Percentiles rank a stretch among this genome's conserved stretches.
Conservation (phyloP, 2,113 vertebrate genomes). For the Eretmodus cyanostictus region DNA sequence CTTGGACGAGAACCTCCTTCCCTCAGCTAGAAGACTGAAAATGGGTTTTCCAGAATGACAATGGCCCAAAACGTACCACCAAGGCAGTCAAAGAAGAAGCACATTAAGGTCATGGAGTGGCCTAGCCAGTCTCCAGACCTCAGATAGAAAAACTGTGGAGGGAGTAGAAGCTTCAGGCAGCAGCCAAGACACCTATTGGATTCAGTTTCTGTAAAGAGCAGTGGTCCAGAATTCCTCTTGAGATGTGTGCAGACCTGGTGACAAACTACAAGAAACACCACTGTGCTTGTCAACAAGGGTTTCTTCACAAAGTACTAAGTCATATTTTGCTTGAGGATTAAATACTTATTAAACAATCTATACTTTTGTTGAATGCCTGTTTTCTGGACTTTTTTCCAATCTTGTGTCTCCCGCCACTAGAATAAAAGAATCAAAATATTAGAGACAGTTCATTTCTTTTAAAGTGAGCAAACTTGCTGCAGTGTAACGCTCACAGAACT, state of each 20-base stretch:
- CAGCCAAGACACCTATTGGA: background rate
- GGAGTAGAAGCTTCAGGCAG: background rate
- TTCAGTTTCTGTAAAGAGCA: background rate
- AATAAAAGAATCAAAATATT: background rate
- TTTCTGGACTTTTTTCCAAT: background rate
- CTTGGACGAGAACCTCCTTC: background rate
- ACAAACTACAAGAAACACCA: fast-evolving
- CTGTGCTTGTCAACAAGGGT: background rate
- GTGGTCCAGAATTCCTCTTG: background rate
- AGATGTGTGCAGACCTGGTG: background rate
- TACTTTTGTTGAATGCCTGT: fast-evolving
- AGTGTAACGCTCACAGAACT: background rate
- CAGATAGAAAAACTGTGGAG: fast-evolving
- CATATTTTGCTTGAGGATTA: background rate
- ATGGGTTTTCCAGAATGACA: fast-evolving
- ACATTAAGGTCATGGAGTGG: background rate
- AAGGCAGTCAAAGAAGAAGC: background rate
- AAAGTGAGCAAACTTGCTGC: background rate
- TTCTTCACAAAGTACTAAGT: background rate
- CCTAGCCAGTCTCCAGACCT: background rate
- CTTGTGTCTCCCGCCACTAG: background rate
- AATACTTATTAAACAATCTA: background rate
- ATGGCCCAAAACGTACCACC: background rate
- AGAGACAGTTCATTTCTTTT: background rate
- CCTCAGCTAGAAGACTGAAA: background rate